Evolutionary conservation across 2,888 invertebrate genomes (phyloP), one percentile per base, ranked within the genome.

Genomic region (Geotrupes spiniger): DNA sequence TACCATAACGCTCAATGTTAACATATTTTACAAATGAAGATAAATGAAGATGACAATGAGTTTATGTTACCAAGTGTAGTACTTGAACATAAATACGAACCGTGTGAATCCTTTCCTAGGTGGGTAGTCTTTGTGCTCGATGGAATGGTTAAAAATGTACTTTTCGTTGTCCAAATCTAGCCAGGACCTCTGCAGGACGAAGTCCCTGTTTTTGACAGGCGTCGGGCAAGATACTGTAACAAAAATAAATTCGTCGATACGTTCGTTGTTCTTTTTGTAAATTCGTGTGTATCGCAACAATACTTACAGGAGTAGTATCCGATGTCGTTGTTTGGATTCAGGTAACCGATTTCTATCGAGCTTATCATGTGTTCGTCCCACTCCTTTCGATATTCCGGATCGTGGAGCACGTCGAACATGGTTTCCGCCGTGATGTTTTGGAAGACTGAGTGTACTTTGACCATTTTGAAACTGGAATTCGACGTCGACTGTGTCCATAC

Each of bases 331-430:
- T 92, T 93, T 16, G 92, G 91, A 76, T 93, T 92, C 65, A 94
- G 80, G 70, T 86, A 87, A 5, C 93, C 93, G 49, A 94, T 90
- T 69, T 93, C 92, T 63, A 84, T 84, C 0, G 90, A 86, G 37
- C 87, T 85, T 57, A 90, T 75, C 91, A 94, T 92, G 70, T 92
- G 87, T 39, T 87, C 86, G 74, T 94, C 94, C 94, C 94, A 94
- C 58, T 87, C 84, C 65, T 86, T 86, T 53, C 93, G 77, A 74
- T 91, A 93, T 63, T 86, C 87, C 0, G 92, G 91, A 75, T 94
- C 94, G 70, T 93, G 92, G 26, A 94, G 78, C 31, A 93, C 93
- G 71, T 94, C 93, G 72, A 92, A 94, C 61, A 92, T 71, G 1
- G 85, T 82, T 57, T 81, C 80, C 9, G 90, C 83, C 47, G 81